Evolutionary conservation across 1,140 invertebrate genomes (phyloP).

Genomic region (Trichonephila clavata): DNA sequence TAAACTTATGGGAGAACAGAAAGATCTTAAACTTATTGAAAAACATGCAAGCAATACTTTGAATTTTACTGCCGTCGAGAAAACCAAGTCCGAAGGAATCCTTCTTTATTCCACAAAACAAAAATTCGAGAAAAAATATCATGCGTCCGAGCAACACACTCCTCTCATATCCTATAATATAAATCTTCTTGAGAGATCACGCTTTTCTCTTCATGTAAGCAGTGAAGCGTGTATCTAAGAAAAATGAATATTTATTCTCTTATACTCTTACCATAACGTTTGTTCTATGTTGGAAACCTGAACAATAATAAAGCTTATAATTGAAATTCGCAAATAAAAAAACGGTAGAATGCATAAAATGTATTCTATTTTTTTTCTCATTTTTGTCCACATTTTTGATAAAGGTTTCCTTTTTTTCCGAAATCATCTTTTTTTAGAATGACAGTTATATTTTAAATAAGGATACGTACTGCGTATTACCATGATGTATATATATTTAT

Average conservation of each 20-base stretch:
- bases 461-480: no score
- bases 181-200: not conserved
- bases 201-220: slow-evolving; percentile 11
- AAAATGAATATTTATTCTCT: slow-evolving; percentile 35
- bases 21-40: no score
- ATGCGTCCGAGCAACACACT: not conserved
- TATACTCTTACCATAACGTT: not conserved
- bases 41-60: no score
- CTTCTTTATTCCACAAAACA: not conserved
- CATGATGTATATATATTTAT: no score
- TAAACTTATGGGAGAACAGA: no score
- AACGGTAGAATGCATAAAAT: not conserved
- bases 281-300: not conserved
- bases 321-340: slow-evolving; percentile 11
- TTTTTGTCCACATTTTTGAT: not conserved
- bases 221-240: slow-evolving; percentile 2
- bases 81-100: not conserved
- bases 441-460: not conserved
- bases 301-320: slow-evolving; percentile 11
- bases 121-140: not conserved
- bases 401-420: not conserved
- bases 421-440: not conserved
- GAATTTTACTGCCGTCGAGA: not conserved
- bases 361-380: not conserved
- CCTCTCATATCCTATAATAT: slow-evolving; percentile 5